Conservation (phyloP, 2,888 invertebrate genomes). For the Dugesia japonica region DNA sequence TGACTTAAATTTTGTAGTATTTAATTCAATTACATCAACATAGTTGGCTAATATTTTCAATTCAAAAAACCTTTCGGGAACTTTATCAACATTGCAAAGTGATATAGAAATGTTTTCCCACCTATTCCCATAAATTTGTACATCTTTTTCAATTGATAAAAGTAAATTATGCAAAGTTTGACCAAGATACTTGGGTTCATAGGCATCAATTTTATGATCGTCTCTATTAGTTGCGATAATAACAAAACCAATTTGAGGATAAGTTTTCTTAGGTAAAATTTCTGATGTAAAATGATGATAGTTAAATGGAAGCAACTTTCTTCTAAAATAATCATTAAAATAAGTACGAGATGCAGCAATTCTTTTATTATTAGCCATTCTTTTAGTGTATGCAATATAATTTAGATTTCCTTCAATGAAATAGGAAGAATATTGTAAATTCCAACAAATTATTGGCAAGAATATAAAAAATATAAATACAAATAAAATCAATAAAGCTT, state of each 20-base stretch:
- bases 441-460: neutral
- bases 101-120: neutral
- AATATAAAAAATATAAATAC: neutral
- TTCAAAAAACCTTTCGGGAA: neutral
- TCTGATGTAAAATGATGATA: neutral
- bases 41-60: neutral
- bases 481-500: neutral
- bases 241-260: neutral
- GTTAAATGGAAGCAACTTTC: neutral
- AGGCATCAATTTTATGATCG: slow-evolving; percentile 5
- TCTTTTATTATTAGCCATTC: neutral
- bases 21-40: neutral
- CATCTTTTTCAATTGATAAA: neutral
- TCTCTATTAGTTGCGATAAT: neutral
- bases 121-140: neutral
- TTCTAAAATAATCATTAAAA: neutral
- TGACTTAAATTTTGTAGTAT: neutral
- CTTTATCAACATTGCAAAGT: neutral
- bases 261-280: neutral
- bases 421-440: slow-evolving; percentile 2
- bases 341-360: neutral
- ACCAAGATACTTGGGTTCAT: neutral
- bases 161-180: neutral
- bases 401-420: neutral
- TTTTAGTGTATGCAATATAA: neutral